Percentiles rank a stretch among this genome's conserved stretches.
phyloP scores from a whole-genome alignment of 2,113 vertebrate genomes.

The Calidris pygmaea region DNA sequence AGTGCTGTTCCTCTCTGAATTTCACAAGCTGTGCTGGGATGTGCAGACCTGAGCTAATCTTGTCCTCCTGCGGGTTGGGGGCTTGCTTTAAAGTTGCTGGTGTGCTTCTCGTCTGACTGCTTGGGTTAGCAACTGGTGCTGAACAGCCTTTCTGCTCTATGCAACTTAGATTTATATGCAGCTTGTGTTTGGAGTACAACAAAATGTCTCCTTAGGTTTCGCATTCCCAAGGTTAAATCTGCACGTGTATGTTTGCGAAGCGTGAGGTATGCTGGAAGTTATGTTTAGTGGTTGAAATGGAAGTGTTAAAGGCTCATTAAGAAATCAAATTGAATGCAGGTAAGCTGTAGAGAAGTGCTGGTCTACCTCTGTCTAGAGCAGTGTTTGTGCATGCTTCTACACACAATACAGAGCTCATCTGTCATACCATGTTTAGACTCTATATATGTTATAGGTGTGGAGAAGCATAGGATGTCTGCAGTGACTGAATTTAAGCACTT shows the following conservation, averaged over 20 bases:
- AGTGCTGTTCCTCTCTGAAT: background rate
- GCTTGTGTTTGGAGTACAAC: background rate
- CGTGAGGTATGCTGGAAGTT: background rate
- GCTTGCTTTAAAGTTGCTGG: background rate
- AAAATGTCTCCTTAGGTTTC: background rate
- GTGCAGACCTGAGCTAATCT: background rate
- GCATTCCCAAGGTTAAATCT: background rate
- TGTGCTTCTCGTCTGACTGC: background rate
- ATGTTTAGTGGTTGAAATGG: background rate
- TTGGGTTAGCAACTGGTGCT: background rate
- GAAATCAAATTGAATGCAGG: background rate
- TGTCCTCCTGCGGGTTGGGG: no score
- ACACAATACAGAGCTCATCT: background rate
- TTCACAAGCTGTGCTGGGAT: background rate
- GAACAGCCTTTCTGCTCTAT: background rate
- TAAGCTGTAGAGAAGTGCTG: background rate
- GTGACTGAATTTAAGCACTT: background rate
- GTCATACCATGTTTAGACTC: background rate
- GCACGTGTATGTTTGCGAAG: rapidly evolving
- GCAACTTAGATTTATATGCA: rapidly evolving
- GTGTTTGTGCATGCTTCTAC: background rate
- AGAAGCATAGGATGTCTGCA: background rate
- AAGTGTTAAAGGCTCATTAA: background rate
- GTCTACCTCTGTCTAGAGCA: background rate
- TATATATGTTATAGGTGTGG: background rate